Evolutionary conservation across 1,140 invertebrate species (phyloP).

Genomic region (Chrysomallon squamiferum): DNA sequence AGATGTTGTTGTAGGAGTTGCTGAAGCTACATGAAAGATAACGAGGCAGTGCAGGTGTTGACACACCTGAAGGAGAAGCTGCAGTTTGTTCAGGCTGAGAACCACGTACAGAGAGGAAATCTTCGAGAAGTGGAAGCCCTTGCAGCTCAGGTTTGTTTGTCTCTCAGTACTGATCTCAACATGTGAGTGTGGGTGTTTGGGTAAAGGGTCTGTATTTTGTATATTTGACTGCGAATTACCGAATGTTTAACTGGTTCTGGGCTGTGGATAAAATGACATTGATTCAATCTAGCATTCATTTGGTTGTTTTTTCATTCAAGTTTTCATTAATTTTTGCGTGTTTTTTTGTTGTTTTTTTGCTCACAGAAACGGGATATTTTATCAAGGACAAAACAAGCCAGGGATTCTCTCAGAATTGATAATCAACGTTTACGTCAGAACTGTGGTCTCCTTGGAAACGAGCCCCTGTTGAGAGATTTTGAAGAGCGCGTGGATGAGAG

Average conservation of each 20-base stretch:
- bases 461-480: constrained; percentile 59
- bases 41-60: constrained; percentile 63
- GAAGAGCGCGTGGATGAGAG: constrained; percentile 60
- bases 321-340: no score
- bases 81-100: constrained; percentile 61
- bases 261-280: no score
- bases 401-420: constrained; percentile 60
- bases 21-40: constrained; percentile 64
- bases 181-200: no score
- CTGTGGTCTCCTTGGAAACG: constrained; percentile 62
- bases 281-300: no score
- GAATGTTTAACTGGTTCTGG: no score
- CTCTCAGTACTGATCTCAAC: no score
- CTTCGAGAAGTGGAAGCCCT: constrained; percentile 50
- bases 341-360: constrained; percentile 11
- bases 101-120: constrained; percentile 47
- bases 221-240: no score
- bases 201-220: no score
- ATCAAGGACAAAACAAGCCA: constrained; percentile 60
- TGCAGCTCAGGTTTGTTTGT: constrained; percentile 47
- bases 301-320: no score
- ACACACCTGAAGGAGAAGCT: constrained; percentile 65
- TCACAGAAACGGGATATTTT: constrained; percentile 62
- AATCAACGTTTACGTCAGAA: constrained; percentile 59
- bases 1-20: constrained; percentile 49